Conservation (phyloP, 2,888 invertebrate genomes). For the Troides oblongomaculatus region DNA sequence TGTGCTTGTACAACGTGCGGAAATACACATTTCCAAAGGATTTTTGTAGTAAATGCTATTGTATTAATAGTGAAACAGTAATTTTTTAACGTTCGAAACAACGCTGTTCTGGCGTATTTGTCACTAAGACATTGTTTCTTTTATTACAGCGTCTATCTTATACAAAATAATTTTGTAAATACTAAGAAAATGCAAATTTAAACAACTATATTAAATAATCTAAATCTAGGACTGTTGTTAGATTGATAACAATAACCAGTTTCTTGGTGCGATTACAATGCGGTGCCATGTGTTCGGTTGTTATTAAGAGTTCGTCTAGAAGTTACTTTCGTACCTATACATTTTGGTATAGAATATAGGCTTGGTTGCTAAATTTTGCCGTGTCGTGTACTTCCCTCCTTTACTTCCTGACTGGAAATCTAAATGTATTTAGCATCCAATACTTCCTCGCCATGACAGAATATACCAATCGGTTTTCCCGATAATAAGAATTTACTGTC, state of each 20-base stretch:
- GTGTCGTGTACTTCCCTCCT: conserved; percentile 31
- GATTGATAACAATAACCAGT: conserved; percentile 23
- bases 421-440: conserved; percentile 35
- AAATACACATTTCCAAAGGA: conserved; percentile 5
- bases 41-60: conserved; percentile 16
- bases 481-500: conserved; percentile 31
- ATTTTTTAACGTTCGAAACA: conserved; percentile 14
- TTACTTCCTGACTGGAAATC: background rate
- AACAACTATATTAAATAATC: conserved; percentile 29
- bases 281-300: conserved; percentile 77
- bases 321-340: conserved; percentile 59
- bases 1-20: conserved; percentile 31
- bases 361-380: conserved; percentile 36
- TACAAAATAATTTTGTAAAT: conserved; percentile 35
- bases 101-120: conserved; percentile 1
- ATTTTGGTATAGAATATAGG: conserved; percentile 43
- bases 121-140: conserved; percentile 29
- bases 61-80: conserved; percentile 15
- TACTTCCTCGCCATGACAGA: conserved; percentile 34
- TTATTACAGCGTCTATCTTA: conserved; percentile 29
- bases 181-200: conserved; percentile 27
- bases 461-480: conserved; percentile 28
- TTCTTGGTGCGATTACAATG: conserved; percentile 60
- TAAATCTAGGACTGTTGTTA: conserved; percentile 22
- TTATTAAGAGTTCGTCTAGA: conserved; percentile 66